Percentiles rank a stretch among this genome's conserved stretches.
phyloP scores from a whole-genome alignment of 2,797 vertebrate species.

The Melanotaenia maccullochi region DNA sequence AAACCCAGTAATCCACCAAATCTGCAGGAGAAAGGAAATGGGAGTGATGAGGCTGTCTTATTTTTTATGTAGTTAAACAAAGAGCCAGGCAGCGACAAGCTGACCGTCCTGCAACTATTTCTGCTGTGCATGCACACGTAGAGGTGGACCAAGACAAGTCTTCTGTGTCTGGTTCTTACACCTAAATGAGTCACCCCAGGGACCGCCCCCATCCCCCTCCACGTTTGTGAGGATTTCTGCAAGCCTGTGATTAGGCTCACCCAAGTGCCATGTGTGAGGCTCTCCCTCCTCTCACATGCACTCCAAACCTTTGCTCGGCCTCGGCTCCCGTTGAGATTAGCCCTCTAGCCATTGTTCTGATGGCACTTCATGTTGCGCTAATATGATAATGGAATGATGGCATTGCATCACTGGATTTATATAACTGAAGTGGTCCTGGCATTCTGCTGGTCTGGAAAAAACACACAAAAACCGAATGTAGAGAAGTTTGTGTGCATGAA shows the following conservation, averaged over 20 bases:
- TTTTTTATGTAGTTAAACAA: slow-evolving; percentile 38
- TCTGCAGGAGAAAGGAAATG: slow-evolving; percentile 62
- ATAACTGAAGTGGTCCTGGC: not conserved
- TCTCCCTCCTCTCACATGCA: slow-evolving; percentile 24
- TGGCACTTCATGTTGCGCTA: slow-evolving; percentile 48
- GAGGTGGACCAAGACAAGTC: slow-evolving; percentile 14
- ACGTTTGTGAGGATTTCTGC: slow-evolving; percentile 75
- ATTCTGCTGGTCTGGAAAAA: no score
- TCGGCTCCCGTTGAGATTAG: slow-evolving; percentile 68
- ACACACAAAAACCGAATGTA: no score
- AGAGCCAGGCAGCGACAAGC: slow-evolving; percentile 22
- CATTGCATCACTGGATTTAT: slow-evolving; percentile 1
- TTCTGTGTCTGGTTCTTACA: slow-evolving; percentile 32
- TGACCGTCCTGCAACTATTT: slow-evolving; percentile 22
- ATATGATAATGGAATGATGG: slow-evolving; percentile 33
- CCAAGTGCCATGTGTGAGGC: slow-evolving; percentile 76
- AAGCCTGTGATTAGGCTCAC: slow-evolving; percentile 75
- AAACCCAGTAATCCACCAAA: slow-evolving; percentile 64
- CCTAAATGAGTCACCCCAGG: slow-evolving; percentile 68
- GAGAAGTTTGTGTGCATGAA: no score
- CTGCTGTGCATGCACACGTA: slow-evolving; percentile 24
- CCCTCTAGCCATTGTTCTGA: slow-evolving; percentile 68
- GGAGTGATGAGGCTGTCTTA: slow-evolving; percentile 54
- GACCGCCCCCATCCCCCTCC: slow-evolving; percentile 53
- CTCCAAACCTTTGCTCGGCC: slow-evolving; percentile 68